Evolutionary conservation across 2,113 vertebrate genomes (phyloP).

Genomic region (Psittacula cyanocephala): DNA sequence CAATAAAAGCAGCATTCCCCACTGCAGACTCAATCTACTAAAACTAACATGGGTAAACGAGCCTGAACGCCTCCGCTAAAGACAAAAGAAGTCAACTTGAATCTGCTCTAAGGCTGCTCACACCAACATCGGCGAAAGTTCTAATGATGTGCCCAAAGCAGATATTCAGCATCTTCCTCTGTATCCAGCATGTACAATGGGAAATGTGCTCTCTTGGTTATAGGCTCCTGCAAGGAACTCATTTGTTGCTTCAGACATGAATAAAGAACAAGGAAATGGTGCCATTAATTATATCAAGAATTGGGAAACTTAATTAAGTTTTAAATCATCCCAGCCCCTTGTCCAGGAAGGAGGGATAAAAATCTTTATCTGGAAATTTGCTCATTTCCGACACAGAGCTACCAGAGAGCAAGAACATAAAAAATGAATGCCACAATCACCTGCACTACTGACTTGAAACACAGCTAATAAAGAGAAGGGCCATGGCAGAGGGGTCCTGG

Average conservation of each 20-base stretch:
- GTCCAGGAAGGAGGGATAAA: neutral
- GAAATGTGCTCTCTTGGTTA: fast-evolving
- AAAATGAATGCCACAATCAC: neutral
- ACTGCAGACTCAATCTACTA: neutral
- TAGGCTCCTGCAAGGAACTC: neutral
- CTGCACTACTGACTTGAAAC: neutral
- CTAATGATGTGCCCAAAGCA: neutral
- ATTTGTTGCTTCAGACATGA: neutral
- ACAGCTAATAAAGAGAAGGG: fast-evolving
- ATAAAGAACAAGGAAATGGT: neutral
- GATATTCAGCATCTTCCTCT: neutral
- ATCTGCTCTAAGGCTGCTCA: neutral
- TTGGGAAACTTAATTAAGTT: neutral
- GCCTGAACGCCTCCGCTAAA: neutral
- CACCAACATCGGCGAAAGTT: fast-evolving
- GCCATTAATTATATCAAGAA: neutral
- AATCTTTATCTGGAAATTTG: neutral
- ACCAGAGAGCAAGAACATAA: neutral
- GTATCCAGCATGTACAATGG: fast-evolving
- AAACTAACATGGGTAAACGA: fast-evolving
- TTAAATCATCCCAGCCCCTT: neutral
- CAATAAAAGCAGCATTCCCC: neutral
- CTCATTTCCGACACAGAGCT: neutral
- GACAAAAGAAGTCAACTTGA: neutral
- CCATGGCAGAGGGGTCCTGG: neutral